Evolutionary conservation across 2,888 invertebrate species (phyloP).

Genomic region (Calliphora vomitoria): DNA sequence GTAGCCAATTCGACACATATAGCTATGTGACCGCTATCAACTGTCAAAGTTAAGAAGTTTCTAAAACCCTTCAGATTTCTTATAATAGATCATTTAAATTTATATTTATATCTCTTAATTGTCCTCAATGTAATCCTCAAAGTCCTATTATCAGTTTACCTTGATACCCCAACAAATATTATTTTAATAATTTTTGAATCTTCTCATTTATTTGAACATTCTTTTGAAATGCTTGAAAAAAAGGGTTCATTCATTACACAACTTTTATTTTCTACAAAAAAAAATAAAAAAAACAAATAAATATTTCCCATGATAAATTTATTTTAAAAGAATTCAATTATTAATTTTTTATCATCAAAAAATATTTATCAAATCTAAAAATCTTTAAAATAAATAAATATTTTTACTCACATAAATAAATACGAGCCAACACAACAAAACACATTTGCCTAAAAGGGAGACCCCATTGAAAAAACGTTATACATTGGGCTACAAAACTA

Average conservation of each 20-base stretch:
- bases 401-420: constrained; percentile 39
- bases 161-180: no score
- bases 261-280: not conserved
- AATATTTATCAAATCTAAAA: constrained; percentile 57
- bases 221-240: not conserved
- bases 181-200: no score
- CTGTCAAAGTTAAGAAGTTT: no score
- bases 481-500: not conserved
- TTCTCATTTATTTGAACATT: not conserved
- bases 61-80: no score
- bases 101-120: no score
- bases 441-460: not conserved
- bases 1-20: no score
- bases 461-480: not conserved
- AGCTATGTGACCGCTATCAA: no score
- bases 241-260: not conserved
- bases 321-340: constrained; percentile 82
- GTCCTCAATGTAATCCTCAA: no score
- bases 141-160: no score
- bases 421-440: not conserved
- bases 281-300: not conserved
- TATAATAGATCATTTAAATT: no score
- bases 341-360: constrained; percentile 79
- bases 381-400: constrained; percentile 40
- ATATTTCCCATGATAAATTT: constrained; percentile 81